Evolutionary conservation across 1,140 invertebrate species (phyloP).

Genomic region (Grapholita molesta): DNA sequence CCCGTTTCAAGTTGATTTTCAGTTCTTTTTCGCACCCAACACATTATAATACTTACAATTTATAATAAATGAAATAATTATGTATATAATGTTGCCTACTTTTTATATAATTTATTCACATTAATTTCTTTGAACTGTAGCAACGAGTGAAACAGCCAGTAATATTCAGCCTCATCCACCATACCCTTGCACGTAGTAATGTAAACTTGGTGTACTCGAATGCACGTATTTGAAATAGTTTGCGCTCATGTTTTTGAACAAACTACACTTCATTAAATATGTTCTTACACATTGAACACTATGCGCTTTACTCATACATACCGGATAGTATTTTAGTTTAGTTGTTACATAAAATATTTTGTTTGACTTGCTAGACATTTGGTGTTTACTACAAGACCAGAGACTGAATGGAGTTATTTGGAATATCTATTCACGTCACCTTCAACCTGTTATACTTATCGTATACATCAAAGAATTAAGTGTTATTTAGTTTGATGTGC

Average conservation of each 20-base stretch:
- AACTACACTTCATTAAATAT: conserved; percentile 25
- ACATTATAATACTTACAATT: no score
- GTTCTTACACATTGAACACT: conserved; percentile 43
- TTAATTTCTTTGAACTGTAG: not conserved
- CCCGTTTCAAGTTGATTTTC: not conserved
- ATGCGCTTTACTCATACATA: conserved; percentile 75
- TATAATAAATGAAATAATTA: no score
- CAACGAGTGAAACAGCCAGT: conserved; percentile 8
- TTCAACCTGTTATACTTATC: conserved; percentile 29
- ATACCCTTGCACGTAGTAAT: conserved; percentile 23
- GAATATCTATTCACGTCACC: conserved; percentile 50
- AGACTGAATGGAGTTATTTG: conserved; percentile 77
- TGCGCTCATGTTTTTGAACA: conserved; percentile 20
- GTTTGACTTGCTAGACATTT: conserved; percentile 31
- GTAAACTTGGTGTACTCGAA: conserved; percentile 5
- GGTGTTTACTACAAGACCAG: conserved; percentile 61
- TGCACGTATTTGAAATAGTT: conserved; percentile 29
- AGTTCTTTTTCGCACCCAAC: no score
- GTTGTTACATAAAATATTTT: conserved; percentile 41
- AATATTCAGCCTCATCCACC: conserved; percentile 1
- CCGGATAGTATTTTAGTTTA: conserved; percentile 58
- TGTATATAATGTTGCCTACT: no score
- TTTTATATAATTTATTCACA: not conserved
- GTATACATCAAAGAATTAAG: conserved; percentile 25
- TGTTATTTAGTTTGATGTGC: conserved; percentile 20